Evolutionary conservation across 2,888 invertebrate species (phyloP), one percentile per base, ranked within the genome.

Genomic region (Electrophaes corylata): DNA sequence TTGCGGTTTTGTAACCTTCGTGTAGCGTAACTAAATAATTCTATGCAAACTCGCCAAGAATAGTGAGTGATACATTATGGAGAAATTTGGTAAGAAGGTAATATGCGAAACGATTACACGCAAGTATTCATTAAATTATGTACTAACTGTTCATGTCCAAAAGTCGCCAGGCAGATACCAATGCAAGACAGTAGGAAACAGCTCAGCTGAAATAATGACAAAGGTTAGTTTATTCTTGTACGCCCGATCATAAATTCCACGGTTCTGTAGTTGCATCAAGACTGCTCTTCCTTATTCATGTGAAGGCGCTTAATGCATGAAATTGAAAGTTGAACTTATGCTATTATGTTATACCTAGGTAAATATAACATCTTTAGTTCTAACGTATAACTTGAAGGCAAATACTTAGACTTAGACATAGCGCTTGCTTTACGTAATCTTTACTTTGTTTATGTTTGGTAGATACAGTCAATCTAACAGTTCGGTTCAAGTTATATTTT

Each of bases 121-220:
- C 14, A 14, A 11, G 11, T 18, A 39, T 64, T 19, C 16, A 4
- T 50, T 31, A 29, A 39, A 20, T 61, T 57, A 57, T 63, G 84
- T 89, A 91, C 91, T 91, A 83, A 91, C 91, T 91, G 91, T 86
- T 91, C 88, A 79, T 81, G 76, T 79, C 91, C 91, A 80, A 91
- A 91, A 81, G 91, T 91, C 83, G 91, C 91, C 75, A 83, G 74
- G 87, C 87, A 84, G 82, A 87, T 80, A 70, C 87, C 88, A 83
- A 86, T 71, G 81, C 83, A 76, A 81, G 88, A 86, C 81, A 89
- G 86, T 66, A 91, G 84, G 66, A 86, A 77, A 75, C 88, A 82
- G 86, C 84, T 80, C 67, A 89, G 82, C 91, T 91, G 90, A 85
- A 90, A 91, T 81, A 75, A 82, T 71, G 83, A 40, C 83, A 65